A percentile compares a stretch with the other conserved stretches of the same genome.
Conservation (phyloP, 2,888 invertebrate species). For the Archips xylosteana region DNA sequence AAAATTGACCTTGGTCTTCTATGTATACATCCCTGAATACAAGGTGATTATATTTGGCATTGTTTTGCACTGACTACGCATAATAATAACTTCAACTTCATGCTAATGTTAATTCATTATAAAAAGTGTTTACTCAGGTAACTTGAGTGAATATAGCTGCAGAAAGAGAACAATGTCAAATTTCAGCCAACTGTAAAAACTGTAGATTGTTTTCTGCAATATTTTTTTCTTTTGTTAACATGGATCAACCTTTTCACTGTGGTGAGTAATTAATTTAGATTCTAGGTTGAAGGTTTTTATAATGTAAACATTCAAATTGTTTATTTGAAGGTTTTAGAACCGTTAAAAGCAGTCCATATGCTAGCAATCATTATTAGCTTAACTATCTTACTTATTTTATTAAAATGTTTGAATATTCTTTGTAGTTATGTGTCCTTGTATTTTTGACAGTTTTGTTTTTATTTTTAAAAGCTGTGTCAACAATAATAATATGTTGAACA, state of each 20-base stretch:
- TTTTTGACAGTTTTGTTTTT: neutral
- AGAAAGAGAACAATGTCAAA: constrained; percentile 55
- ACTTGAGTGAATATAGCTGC: constrained; percentile 71
- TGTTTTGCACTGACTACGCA: constrained; percentile 51
- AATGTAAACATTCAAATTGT: neutral
- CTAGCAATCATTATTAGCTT: constrained; percentile 10
- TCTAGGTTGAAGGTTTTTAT: neutral
- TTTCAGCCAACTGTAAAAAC: constrained; percentile 74
- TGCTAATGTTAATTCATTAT: constrained; percentile 54
- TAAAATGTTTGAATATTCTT: neutral
- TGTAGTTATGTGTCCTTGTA: neutral
- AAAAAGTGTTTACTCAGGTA: constrained; percentile 49
- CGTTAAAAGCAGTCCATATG: constrained; percentile 13
- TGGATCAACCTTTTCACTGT: constrained; percentile 71
- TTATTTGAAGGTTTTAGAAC: neutral
- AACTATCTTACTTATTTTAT: neutral
- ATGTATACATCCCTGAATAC: constrained; percentile 46
- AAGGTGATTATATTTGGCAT: constrained; percentile 51
- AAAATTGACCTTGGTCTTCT: constrained; percentile 59
- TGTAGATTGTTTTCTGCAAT: constrained; percentile 47
- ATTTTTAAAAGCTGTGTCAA: neutral
- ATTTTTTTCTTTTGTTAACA: constrained; percentile 48
- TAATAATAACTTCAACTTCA: constrained; percentile 67
- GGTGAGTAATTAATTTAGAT: constrained; percentile 58
- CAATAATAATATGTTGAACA: too few species aligned